Evolutionary conservation across 1,140 invertebrate species (phyloP), one percentile per base, ranked within the genome.

Genomic region (Drosophila ohnishii): DNA sequence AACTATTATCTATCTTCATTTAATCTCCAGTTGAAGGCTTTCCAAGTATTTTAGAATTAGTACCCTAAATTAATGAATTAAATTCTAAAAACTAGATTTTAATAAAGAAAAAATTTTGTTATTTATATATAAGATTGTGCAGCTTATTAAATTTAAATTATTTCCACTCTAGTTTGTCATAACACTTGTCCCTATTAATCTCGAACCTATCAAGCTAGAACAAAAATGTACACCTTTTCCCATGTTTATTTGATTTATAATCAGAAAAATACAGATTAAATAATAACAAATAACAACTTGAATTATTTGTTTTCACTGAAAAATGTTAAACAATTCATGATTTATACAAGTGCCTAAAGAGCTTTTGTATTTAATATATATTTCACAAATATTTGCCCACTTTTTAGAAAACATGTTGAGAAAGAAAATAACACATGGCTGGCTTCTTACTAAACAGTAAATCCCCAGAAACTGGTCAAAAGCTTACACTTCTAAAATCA

Each of bases 301-400:
- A 11, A 37, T 25, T 53, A 32, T 25, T 61, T 61, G 28, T 51
- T 35, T 39, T 19, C 2, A 13, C 10, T 11, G 2, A 3, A 30
- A 10, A 19, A 30, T 19, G 32, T 7, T 10, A 10, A 61, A 39
- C 22, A 61, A 37, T 61, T 28, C 11, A 30, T 22, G 10, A 66
- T 66, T 34, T 50, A 51, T 34, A 19, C 35, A 51, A 35, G 59
- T 67, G 45, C 28, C 42, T 50, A 16, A 19, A 10, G 3, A 32
- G 11, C 2, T 28, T 14, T 16, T 42, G 11, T 22, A 14, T 22
- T 7, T 40, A 32, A n/a, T 32, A 40, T 40, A 57, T 57, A 25
- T 32, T 25, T 39, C 14, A 37, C 34, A 37, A 25, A 56, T 39
- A 57, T 57, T 57, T 35, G 16, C 7, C 3, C 2, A 22, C 50